Evolutionary conservation across 2,797 vertebrate genomes (phyloP).

Genomic region (Scolopax bukidnonensis): DNA sequence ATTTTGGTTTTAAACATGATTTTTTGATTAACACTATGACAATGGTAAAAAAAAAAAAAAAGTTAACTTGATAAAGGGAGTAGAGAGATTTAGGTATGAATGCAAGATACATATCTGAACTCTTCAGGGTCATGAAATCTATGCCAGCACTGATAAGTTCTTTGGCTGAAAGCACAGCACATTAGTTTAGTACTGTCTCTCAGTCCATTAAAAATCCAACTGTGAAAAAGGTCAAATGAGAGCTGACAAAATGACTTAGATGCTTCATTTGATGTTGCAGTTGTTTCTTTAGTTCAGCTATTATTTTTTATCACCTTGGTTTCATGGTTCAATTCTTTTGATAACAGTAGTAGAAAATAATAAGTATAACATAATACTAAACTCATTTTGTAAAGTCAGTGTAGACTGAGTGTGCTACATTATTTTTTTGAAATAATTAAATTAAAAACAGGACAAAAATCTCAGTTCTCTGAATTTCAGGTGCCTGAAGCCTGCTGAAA

Average conservation of each 20-base stretch:
- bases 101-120: background rate
- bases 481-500: background rate
- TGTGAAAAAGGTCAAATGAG: conserved; percentile 16
- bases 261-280: background rate
- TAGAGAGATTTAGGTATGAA: background rate
- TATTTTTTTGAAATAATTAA: background rate
- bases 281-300: conserved; percentile 8
- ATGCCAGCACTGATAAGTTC: background rate
- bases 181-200: background rate
- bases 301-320: background rate
- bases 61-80: background rate
- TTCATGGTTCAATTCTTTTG: background rate
- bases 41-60: background rate
- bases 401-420: background rate
- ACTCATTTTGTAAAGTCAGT: background rate
- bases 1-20: background rate
- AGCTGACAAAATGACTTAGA: conserved; percentile 7
- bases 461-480: background rate
- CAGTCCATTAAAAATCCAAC: conserved; percentile 15
- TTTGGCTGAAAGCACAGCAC: background rate
- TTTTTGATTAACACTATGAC: background rate
- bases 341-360: background rate
- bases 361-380: background rate
- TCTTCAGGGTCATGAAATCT: conserved; percentile 13
- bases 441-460: background rate